Evolutionary conservation across 1,140 invertebrate genomes (phyloP).

Genomic region (Ips typographus): DNA sequence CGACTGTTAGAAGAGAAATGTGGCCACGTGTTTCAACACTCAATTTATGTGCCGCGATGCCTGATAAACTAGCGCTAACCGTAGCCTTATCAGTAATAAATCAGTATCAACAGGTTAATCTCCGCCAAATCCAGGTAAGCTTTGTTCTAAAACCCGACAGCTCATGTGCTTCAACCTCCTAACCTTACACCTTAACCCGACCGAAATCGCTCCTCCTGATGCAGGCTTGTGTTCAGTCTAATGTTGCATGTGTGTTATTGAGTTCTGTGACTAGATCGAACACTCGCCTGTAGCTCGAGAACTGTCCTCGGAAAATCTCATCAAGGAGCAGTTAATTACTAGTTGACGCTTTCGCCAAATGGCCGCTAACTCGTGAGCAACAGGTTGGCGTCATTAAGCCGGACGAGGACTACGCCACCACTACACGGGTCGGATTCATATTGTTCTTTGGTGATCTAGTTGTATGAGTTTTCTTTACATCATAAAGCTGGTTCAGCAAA

Average conservation of each 20-base stretch:
- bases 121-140: too few species aligned
- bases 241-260: slow-evolving; percentile 43
- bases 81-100: too few species aligned
- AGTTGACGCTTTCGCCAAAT: background rate
- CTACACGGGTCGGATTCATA: slow-evolving; percentile 46
- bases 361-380: slow-evolving; percentile 12
- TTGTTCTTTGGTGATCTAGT: slow-evolving; percentile 55
- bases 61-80: too few species aligned
- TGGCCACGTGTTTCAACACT: slow-evolving; percentile 12
- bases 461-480: slow-evolving; percentile 51
- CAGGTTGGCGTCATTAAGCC: slow-evolving; percentile 24
- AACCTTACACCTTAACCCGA: background rate
- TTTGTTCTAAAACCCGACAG: too few species aligned
- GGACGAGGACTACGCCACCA: background rate
- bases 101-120: too few species aligned
- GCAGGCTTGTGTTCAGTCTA: slow-evolving; percentile 50
- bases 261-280: slow-evolving; percentile 51
- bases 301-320: slow-evolving; percentile 11
- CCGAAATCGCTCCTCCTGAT: slow-evolving; percentile 38
- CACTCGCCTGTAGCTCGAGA: slow-evolving; percentile 49
- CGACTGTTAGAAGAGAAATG: background rate
- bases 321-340: background rate
- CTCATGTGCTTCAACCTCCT: too few species aligned
- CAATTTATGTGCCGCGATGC: background rate
- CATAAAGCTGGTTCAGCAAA: slow-evolving; percentile 55